Base-by-base conservation (phyloP, 2,113 vertebrate genomes). In the Ptilonorhynchus violaceus region DNA sequence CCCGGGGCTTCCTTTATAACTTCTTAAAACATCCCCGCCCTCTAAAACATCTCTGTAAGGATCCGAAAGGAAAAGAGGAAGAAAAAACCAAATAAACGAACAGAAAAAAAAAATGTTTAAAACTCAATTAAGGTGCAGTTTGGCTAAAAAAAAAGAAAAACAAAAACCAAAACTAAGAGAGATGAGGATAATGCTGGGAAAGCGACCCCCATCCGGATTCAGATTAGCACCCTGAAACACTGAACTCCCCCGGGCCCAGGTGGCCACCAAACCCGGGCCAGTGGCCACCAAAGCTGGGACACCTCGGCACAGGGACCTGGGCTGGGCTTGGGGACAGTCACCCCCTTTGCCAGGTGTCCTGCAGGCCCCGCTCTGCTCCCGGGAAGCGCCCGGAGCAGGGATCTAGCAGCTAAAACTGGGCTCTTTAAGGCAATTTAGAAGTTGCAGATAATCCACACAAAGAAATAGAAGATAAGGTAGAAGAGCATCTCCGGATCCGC, bases 341-440 rank as follows among this genome's bases (percentile, higher is more conserved):
- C 84, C 95, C 35, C 88, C 96, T 91, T 27, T 37, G 63, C 76
- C 93, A 93, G 93, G 96, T 93, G 96, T 88, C 93, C 97, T 95
- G 91, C 90, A 97, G 96, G 96, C 37, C 67, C 89, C 94, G 81
- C 93, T 97, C 94, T 93, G 96, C 96, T 97, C 93, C 97, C 91
- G 11, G 60, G 83, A 84, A 84, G 89, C 92, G 69, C 89, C 44
- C 33, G 94, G 96, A 97, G 96, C 97, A 55, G 42, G 56, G 92
- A 95, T 96, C 94, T 96, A 97, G 97, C 97, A 98, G 97, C 97
- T 97, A 96, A 94, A 97, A 94, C 89, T 95, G 97, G 98, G 98
- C 97, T 98, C 96, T 96, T 98, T 98, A 98, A 98, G 98, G 98
- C 98, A 98, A 98, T 98, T 98, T 89, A 96, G 97, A 98, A 97